phyloP scores from a whole-genome alignment of 2,888 invertebrate species.

The Volucella zonaria region DNA sequence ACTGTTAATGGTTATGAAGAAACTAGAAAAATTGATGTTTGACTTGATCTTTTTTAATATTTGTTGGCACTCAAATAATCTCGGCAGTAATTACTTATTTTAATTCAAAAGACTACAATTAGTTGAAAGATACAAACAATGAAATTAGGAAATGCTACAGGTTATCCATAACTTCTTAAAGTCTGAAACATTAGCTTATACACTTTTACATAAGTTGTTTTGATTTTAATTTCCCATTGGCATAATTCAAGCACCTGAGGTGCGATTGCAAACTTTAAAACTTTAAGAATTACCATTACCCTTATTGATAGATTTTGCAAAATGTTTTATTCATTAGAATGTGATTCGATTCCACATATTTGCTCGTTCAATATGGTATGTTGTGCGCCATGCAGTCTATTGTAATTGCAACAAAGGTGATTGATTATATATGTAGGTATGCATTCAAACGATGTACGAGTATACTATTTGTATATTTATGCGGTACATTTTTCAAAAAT shows the following conservation, averaged over 20 bases:
- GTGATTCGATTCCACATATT: constrained; percentile 28
- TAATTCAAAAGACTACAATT: no score
- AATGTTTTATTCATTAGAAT: constrained; percentile 60
- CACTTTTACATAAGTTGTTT: no score
- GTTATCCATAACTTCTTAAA: no score
- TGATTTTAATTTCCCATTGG: neutral
- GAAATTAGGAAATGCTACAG: no score
- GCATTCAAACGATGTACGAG: neutral
- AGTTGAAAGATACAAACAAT: no score
- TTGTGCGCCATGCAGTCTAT: constrained; percentile 21
- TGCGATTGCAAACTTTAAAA: neutral
- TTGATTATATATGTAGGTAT: neutral
- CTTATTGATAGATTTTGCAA: constrained; percentile 33
- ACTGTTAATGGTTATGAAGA: no score
- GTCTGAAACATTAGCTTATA: no score
- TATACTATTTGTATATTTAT: constrained; percentile 22
- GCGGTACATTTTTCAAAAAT: constrained; percentile 61
- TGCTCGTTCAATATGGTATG: constrained; percentile 13
- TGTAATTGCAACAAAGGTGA: constrained; percentile 41
- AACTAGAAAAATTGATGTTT: no score
- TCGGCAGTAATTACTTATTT: no score
- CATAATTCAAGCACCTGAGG: neutral
- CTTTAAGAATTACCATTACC: constrained; percentile 25
- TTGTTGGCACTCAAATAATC: no score
- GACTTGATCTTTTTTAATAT: no score